A percentile compares a stretch with the other conserved stretches of the same genome.
Conservation (phyloP, 1,140 invertebrate species). For the Drosophila nebulosa region DNA sequence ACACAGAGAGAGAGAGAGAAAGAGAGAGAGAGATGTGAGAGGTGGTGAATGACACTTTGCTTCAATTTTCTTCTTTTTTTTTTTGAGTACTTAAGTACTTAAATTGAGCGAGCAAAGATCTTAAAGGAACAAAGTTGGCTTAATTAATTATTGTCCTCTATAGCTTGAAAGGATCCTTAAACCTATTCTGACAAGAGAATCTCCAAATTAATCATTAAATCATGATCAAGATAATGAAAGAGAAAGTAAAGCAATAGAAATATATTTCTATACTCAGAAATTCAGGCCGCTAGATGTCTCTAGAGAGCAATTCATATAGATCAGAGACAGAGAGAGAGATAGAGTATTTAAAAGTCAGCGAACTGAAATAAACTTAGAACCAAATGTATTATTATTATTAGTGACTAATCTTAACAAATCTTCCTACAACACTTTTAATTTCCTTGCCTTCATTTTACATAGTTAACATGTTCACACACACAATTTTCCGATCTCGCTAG, state of each 20-base stretch:
- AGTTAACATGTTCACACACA: neutral
- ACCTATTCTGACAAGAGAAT: too few relatives aligned
- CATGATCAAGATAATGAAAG: too few relatives aligned
- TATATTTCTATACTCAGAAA: too few relatives aligned
- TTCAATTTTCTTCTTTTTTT: neutral
- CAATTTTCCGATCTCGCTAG: neutral
- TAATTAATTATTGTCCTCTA: too few relatives aligned
- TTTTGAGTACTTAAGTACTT: slow-evolving; percentile 5
- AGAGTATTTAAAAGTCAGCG: neutral
- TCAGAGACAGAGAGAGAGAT: too few relatives aligned
- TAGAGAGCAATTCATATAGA: neutral
- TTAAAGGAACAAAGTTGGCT: too few relatives aligned
- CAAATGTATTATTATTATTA: neutral
- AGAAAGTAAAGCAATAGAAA: too few relatives aligned
- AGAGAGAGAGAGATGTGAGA: neutral
- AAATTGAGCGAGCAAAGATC: neutral
- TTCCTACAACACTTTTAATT: neutral
- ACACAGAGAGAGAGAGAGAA: neutral
- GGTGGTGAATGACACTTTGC: slow-evolving; percentile 44
- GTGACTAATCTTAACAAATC: neutral
- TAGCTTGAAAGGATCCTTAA: too few relatives aligned
- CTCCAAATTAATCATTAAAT: too few relatives aligned
- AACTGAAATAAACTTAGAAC: too few relatives aligned
- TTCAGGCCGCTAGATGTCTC: slow-evolving; percentile 3
- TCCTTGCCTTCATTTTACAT: neutral